Conservation (phyloP, 2,797 vertebrate species). For the Astyanax mexicanus region DNA sequence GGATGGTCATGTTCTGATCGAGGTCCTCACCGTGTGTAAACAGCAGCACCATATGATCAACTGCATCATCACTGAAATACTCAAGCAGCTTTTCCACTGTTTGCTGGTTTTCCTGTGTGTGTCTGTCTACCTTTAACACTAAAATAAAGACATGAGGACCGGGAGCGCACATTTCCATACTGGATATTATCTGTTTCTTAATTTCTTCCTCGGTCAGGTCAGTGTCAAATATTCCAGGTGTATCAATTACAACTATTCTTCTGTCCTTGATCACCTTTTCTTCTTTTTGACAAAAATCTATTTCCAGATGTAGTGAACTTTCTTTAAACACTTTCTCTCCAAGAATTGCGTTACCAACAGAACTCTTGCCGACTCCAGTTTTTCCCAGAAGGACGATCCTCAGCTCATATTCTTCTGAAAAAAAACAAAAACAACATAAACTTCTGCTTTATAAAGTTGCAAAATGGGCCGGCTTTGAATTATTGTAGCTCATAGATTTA, state of each 20-base stretch:
- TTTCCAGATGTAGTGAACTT: not conserved
- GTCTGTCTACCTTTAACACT: slow-evolving; percentile 54
- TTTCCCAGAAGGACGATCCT: slow-evolving; percentile 19
- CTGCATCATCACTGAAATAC: not conserved
- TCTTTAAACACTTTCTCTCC: not conserved
- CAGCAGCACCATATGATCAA: slow-evolving; percentile 17
- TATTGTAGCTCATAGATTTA: too few species aligned
- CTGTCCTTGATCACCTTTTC: not conserved
- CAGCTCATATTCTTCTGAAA: not conserved
- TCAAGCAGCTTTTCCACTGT: slow-evolving; percentile 11
- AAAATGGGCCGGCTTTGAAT: too few species aligned
- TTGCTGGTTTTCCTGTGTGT: slow-evolving; percentile 30
- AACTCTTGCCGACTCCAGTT: slow-evolving; percentile 26
- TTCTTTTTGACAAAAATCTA: not conserved
- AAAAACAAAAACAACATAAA: too few species aligned
- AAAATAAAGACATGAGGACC: slow-evolving; percentile 60
- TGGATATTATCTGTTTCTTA: slow-evolving; percentile 42
- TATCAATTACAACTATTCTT: slow-evolving; percentile 28
- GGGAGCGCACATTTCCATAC: slow-evolving; percentile 45
- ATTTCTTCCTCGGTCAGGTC: not conserved
- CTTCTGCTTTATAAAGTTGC: too few species aligned
- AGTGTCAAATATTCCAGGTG: slow-evolving; percentile 36
- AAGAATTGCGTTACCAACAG: slow-evolving; percentile 22
- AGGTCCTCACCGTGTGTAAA: slow-evolving; percentile 32
- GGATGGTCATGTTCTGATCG: not conserved